Evolutionary conservation across 2,888 invertebrate genomes (phyloP), one percentile per base, ranked within the genome.

Genomic region (Aspidiotus rigidus): DNA sequence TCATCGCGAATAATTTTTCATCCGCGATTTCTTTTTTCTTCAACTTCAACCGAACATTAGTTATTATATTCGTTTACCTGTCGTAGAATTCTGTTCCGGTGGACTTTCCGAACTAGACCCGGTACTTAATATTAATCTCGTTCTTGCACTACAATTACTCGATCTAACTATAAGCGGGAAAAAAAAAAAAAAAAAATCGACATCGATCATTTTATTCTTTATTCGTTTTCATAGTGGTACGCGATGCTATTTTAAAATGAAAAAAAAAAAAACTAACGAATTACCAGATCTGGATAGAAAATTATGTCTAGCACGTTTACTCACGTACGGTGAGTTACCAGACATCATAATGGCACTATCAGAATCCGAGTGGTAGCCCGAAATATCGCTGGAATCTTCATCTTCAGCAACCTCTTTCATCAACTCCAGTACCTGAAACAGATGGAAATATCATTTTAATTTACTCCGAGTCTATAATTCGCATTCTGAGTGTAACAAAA

Each of bases 291-390:
- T 75, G 41, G 79, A 79, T 70, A 80, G 76, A 74, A 80, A 79
- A 74, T 79, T 80, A 75, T 79, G 79, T n/a, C 80, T 75, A 40
- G 80, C 79, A 69, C 79, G 75, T 64, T 79, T 79, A 72, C 77
- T 78, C 72, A 79, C 77, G 73, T 78, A 80, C 5, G 80, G 80
- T 0, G 80, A 80, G 73, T 80, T 80, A 16, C 80, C 80, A 5
- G 79, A 79, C 76, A 80, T 80, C 79, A 80, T 80, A 71, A 81
- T 79, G 69, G 80, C 79, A 16, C 80, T 80, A 74, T 90, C 90
- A 16, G 87, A 85, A 77, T 90, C 91, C 0, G 89, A 89, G 76
- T 91, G 90, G 78, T 91, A 91, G 15, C 90, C 90, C 73, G 80
- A 80, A 71, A 81, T 78, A 74, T 91, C 90, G 76, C 89, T 89